Evolutionary conservation across 2,888 invertebrate species (phyloP), one percentile per base, ranked within the genome.

Genomic region (Dolomedes plantarius): DNA sequence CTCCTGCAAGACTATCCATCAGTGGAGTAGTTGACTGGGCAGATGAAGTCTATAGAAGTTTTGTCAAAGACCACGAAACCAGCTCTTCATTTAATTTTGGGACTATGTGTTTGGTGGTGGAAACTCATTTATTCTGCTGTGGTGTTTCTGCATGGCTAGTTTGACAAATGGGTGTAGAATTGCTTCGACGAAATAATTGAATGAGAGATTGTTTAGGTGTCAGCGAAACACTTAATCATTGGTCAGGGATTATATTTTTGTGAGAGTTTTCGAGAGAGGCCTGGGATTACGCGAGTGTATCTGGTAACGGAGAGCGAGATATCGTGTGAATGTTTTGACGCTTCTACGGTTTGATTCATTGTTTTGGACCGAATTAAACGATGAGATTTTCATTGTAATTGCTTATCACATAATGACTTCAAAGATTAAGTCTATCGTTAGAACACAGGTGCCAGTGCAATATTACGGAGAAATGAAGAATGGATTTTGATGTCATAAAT

Each of bases 111-210:
- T n/a, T n/a, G n/a, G n/a, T n/a, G n/a, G n/a, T n/a, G n/a, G n/a
- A n/a, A n/a, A n/a, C n/a, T n/a, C n/a, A n/a, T n/a, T n/a, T n/a
- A n/a, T n/a, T n/a, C n/a, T n/a, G n/a, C n/a, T 9, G 6, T 5
- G 36, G 6, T 36, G 36, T 36, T 56, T 56, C 56, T 56, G 56
- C 56, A 56, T 56, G 56, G 56, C 19, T 56, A 56, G 56, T 11
- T 56, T 56, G 56, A 56, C 56, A 56, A 56, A 56, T 56, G 56
- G 23, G 56, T 56, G 23, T 56, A 56, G 56, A 56, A 56, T 56
- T 19, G 5, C 23, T 46, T 5, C 5, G 11, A 6, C 23, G 5
- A 19, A 56, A 23, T 56, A 56, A 56, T 56, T 56, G 56, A 56
- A 56, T 56, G 56, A 56, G 23, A 56, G 23, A 56, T 56, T 56